A percentile compares a stretch with the other conserved stretches of the same genome.
Evolutionary conservation across 2,113 vertebrate genomes (phyloP).

Genomic region (Spheniscus mendiculus): DNA sequence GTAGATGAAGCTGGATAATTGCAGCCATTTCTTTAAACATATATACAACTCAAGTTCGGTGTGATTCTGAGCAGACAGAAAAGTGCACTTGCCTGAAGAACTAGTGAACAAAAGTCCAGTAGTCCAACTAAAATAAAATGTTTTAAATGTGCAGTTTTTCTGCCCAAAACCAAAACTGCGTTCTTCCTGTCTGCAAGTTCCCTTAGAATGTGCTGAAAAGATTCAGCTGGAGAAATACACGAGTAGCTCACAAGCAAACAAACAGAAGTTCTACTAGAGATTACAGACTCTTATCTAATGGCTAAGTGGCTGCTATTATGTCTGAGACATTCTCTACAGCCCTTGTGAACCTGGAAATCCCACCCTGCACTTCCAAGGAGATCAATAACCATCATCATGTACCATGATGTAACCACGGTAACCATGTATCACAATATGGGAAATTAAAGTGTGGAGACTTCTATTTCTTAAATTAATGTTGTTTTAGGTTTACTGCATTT

Average conservation of each 20-base stretch:
- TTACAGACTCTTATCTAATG: background rate
- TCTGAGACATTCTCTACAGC: background rate
- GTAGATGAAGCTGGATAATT: background rate
- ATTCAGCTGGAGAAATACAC: background rate
- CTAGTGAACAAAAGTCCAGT: background rate
- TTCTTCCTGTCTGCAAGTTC: background rate
- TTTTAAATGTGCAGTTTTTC: background rate
- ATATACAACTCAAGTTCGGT: background rate
- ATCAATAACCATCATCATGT: background rate
- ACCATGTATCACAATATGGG: background rate
- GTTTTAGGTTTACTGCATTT: background rate
- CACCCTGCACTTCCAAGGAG: background rate
- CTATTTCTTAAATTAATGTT: background rate
- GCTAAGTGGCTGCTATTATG: background rate
- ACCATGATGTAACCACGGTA: too few relatives aligned
- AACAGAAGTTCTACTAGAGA: background rate
- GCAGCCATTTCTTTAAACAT: background rate
- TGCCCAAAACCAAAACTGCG: background rate
- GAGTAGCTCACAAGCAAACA: background rate
- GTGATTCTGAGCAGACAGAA: background rate
- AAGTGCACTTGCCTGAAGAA: background rate
- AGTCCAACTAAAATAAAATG: background rate
- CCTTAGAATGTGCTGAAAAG: background rate
- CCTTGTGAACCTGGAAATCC: background rate
- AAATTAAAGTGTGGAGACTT: background rate